phyloP scores from a whole-genome alignment of 2,888 invertebrate genomes.

The Epistrophe eligans region DNA sequence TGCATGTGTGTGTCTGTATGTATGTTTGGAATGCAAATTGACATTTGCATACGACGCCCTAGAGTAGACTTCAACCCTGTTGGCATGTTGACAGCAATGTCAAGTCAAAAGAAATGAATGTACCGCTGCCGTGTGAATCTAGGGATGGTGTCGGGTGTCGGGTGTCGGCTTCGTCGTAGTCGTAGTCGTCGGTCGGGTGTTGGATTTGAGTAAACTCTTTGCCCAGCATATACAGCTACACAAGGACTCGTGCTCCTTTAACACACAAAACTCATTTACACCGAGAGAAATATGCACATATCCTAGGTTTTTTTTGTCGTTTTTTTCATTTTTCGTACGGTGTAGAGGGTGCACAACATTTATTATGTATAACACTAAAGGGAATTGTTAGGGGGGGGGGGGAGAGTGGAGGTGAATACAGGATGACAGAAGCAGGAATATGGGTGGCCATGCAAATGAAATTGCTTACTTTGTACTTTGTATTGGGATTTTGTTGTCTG shows the following conservation, averaged over 20 bases:
- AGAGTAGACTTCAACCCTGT: slow-evolving; percentile 74
- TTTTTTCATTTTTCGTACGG: slow-evolving; percentile 44
- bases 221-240: neutral
- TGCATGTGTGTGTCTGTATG: slow-evolving; percentile 37
- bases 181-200: neutral
- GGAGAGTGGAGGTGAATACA: neutral
- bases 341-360: slow-evolving; percentile 33
- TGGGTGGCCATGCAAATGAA: slow-evolving; percentile 75
- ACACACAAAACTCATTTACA: slow-evolving; percentile 44
- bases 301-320: neutral
- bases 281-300: slow-evolving; percentile 37
- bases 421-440: slow-evolving; percentile 48
- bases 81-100: slow-evolving; percentile 76
- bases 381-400: slow-evolving; percentile 13
- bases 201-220: slow-evolving; percentile 27
- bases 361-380: slow-evolving; percentile 39
- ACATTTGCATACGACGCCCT: slow-evolving; percentile 76
- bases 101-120: slow-evolving; percentile 75
- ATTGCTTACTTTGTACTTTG: slow-evolving; percentile 76
- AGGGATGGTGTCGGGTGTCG: slow-evolving; percentile 29
- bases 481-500: slow-evolving; percentile 76
- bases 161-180: too few relatives aligned
- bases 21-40: slow-evolving; percentile 73
- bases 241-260: slow-evolving; percentile 45
- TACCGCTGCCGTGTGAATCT: slow-evolving; percentile 70